These are phyloP conservation scores for Orthonevra nobilis DNA, from an alignment of 2,888 invertebrate species.

Conservation along the genomic window DNA sequence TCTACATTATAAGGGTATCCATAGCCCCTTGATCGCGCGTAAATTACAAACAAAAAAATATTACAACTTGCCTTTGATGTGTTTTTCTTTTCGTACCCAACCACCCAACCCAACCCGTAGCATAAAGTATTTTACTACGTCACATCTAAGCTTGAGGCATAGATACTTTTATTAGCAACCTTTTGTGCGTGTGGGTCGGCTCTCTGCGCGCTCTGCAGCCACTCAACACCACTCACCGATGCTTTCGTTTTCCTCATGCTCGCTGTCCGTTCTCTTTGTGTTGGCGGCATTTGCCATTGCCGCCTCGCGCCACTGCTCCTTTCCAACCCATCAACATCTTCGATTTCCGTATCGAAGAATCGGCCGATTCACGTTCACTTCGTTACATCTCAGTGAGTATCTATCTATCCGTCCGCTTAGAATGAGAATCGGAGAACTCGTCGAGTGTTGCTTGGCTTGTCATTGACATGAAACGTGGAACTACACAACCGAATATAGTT, in stretches of 20 bases:
- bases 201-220: too few species aligned
- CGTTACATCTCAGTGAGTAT: conserved; percentile 58
- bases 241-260: conserved; percentile 22
- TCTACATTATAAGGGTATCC: too few species aligned
- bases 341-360: conserved; percentile 40
- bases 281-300: conserved; percentile 34
- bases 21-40: too few species aligned
- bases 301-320: neutral
- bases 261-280: conserved; percentile 35
- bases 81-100: neutral
- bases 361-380: conserved; percentile 32
- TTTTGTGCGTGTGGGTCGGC: conserved; percentile 41
- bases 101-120: neutral
- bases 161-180: conserved; percentile 33
- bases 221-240: conserved; percentile 3
- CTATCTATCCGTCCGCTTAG: conserved; percentile 50
- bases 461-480: conserved; percentile 50
- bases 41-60: too few species aligned
- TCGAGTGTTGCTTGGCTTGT: conserved; percentile 1
- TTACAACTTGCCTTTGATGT: too few species aligned
- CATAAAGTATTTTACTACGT: conserved; percentile 34
- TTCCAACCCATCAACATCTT: conserved; percentile 5
- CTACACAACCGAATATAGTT: conserved; percentile 12
- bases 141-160: conserved; percentile 23
- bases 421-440: conserved; percentile 42